Evolutionary conservation across 2,888 invertebrate species (phyloP).

Genomic region (Gymnoscelis rufifasciata): DNA sequence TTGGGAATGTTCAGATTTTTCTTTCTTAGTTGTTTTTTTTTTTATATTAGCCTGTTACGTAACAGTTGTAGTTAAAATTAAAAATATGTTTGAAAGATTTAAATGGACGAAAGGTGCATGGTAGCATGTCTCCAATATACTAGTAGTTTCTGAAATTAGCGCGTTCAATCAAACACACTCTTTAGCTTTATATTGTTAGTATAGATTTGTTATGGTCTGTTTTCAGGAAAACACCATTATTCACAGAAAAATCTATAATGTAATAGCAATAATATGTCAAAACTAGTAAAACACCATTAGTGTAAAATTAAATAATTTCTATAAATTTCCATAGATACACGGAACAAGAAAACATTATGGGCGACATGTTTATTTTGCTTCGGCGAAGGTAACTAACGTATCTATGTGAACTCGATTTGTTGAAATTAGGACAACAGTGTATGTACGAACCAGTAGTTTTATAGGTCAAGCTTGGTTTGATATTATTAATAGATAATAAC

Average conservation of each 20-base stretch:
- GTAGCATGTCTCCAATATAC: too few relatives aligned
- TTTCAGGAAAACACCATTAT: too few relatives aligned
- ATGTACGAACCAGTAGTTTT: conserved; percentile 41
- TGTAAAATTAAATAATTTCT: neutral
- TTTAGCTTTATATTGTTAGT: too few relatives aligned
- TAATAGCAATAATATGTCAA: neutral
- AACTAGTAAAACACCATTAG: neutral
- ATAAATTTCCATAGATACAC: neutral
- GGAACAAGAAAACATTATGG: conserved; percentile 2
- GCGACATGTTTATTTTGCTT: conserved; percentile 14
- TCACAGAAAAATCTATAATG: neutral
- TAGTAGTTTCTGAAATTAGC: too few relatives aligned
- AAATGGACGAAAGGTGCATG: too few relatives aligned
- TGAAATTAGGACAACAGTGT: conserved; percentile 47
- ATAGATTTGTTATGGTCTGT: too few relatives aligned
- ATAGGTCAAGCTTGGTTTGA: conserved; percentile 50
- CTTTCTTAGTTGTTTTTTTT: too few relatives aligned
- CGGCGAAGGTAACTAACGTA: conserved; percentile 30
- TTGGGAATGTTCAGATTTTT: too few relatives aligned
- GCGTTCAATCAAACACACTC: too few relatives aligned
- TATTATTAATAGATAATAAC: conserved; percentile 51
- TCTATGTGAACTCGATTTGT: conserved; percentile 43
- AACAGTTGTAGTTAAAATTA: too few relatives aligned
- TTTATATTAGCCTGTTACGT: too few relatives aligned
- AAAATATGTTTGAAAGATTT: too few relatives aligned